Conservation (phyloP, 2,888 invertebrate species). For the Plemyria rubiginata region DNA sequence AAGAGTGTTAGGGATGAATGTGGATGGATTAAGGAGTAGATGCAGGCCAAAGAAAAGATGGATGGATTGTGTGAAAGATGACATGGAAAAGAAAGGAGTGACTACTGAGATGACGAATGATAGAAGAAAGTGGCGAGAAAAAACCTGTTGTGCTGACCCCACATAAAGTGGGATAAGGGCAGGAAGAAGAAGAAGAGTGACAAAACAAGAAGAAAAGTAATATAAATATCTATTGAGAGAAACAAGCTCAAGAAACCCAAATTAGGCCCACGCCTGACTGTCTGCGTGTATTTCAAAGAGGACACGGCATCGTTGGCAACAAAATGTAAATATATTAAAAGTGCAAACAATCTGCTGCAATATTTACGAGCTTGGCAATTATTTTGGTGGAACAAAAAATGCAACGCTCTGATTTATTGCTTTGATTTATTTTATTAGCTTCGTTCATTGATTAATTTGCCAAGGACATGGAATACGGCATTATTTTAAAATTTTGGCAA, state of each 20-base stretch:
- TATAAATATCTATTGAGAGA: neutral
- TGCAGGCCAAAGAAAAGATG: no score
- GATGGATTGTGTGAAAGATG: no score
- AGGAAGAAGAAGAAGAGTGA: no score
- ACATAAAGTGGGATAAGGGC: no score
- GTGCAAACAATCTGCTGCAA: conserved; percentile 26
- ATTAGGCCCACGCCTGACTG: conserved; percentile 4
- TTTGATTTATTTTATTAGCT: conserved; percentile 23
- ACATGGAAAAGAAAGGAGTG: no score
- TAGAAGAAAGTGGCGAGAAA: no score
- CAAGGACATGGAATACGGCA: neutral
- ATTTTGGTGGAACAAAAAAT: conserved; percentile 28
- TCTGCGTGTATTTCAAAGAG: neutral
- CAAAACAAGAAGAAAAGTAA: no score
- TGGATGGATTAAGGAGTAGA: no score
- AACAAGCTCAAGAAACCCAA: neutral
- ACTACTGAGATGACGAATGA: no score
- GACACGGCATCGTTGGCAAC: conserved; percentile 23
- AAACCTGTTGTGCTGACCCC: no score
- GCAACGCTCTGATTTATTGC: conserved; percentile 27
- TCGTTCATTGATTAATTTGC: conserved; percentile 15
- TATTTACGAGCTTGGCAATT: conserved; percentile 31
- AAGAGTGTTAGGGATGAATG: no score
- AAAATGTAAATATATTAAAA: conserved; percentile 26
- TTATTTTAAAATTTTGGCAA: neutral